Conservation (phyloP, 1,140 invertebrate genomes). For the Galleria mellonella region DNA sequence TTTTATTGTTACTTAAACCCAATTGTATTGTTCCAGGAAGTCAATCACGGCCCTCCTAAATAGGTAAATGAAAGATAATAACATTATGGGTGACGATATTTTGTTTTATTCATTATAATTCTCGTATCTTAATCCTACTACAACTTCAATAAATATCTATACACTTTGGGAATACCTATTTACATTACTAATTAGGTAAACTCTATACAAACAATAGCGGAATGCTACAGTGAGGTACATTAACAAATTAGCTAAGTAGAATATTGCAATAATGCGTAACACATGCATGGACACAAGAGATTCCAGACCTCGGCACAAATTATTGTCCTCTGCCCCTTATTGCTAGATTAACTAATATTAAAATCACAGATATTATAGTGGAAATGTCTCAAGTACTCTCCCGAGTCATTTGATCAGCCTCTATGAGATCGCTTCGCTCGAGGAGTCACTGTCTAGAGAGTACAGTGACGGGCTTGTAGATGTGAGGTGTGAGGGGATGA, state of each 20-base stretch:
- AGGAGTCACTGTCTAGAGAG: constrained; percentile 47
- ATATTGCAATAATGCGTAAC: constrained; percentile 32
- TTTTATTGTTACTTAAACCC: no score
- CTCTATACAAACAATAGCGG: constrained; percentile 29
- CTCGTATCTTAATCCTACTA: constrained; percentile 39
- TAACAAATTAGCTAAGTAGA: constrained; percentile 23
- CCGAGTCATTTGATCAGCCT: constrained; percentile 24
- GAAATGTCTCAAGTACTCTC: constrained; percentile 7
- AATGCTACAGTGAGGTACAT: constrained; percentile 35
- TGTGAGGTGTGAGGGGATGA: constrained; percentile 52
- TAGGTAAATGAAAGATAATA: no score
- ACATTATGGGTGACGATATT: constrained; percentile 24
- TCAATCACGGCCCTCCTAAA: no score
- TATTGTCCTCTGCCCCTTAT: neutral
- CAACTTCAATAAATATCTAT: constrained; percentile 56
- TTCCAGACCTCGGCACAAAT: constrained; percentile 12
- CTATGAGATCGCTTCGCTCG: constrained; percentile 13
- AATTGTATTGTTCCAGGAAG: no score
- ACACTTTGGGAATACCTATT: constrained; percentile 55
- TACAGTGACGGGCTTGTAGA: constrained; percentile 64
- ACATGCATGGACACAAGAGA: constrained; percentile 16
- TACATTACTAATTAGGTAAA: constrained; percentile 37
- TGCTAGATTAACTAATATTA: constrained; percentile 9
- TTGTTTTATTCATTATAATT: constrained; percentile 50
- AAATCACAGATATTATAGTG: constrained; percentile 14